Evolutionary conservation across 2,888 invertebrate species (phyloP).

Genomic region (Cremastobaeus sp.): DNA sequence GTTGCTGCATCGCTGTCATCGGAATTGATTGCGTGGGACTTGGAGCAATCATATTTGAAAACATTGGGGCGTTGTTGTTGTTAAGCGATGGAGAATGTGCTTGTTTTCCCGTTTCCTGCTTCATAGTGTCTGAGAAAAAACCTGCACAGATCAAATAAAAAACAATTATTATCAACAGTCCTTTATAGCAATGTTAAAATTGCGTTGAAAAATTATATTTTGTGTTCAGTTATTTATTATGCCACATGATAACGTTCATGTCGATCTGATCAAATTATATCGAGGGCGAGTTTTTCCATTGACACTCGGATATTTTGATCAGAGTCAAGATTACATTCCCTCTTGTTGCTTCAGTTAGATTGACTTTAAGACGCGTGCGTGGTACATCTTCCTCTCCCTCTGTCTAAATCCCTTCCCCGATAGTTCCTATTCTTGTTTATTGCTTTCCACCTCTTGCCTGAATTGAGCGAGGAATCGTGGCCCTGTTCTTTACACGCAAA

Average conservation of each 20-base stretch:
- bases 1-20: slow-evolving; percentile 80
- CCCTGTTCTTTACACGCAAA: slow-evolving; percentile 60
- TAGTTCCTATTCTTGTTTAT: slow-evolving; percentile 13
- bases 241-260: neutral
- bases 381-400: slow-evolving; percentile 46
- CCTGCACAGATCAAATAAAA: slow-evolving; percentile 64
- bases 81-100: slow-evolving; percentile 81
- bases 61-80: slow-evolving; percentile 78
- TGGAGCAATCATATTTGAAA: slow-evolving; percentile 75
- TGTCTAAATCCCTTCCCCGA: slow-evolving; percentile 29
- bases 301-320: slow-evolving; percentile 22
- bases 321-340: slow-evolving; percentile 5
- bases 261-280: neutral
- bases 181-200: neutral
- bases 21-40: slow-evolving; percentile 78
- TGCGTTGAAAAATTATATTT: neutral
- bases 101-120: slow-evolving; percentile 80
- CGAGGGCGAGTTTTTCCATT: neutral
- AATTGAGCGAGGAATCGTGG: slow-evolving; percentile 31
- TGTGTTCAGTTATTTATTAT: neutral
- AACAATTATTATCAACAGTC: neutral
- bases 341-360: slow-evolving; percentile 32
- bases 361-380: slow-evolving; percentile 54
- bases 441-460: slow-evolving; percentile 33
- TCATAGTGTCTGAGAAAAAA: slow-evolving; percentile 74